Base-by-base conservation (phyloP, 2,888 invertebrate genomes). In the Spodoptera exigua region DNA sequence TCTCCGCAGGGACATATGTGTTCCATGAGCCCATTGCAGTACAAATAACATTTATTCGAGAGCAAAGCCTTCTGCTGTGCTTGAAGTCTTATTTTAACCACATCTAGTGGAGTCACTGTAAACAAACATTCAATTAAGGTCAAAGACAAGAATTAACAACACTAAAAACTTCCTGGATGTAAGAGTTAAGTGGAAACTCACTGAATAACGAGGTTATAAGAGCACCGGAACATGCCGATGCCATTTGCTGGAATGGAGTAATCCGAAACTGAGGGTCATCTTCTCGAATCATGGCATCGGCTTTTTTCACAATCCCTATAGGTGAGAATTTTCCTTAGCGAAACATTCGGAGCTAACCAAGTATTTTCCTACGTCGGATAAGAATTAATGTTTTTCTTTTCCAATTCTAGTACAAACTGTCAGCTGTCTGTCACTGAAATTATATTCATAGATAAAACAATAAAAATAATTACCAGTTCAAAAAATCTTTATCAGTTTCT, bases 21-120 rank as follows among this genome's bases (percentile, higher is more conserved):
- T 90, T 99, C 99, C 99, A 99, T 99, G 11, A 99, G 94, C 0
- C 99, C 99, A 95, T 99, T 99, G 87, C 99, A 99, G 89, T 99
- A 99, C 7, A 99, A 92, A 87, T 98, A 99, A 89, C 99, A 99
- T 89, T 97, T 97, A 74, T 98, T 97, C 9, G 96, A 96, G 4
- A 96, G 90, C 76, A 97, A 87, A 0, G 97, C 96, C 80, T 98
- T 98, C 82, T 98, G 97, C 89, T 99, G 99, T 2, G 98, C 96
- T 93, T 99, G 99, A 39, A 99, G 95, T 47, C 99, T 96, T 67
- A 99, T 99, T 95, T 99, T 99, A 0, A 99, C 98, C n/a, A 99
- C 99, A 95, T 99, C 99, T 74, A 99, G 93, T 0, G 99, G 99
- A 0, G 99, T 99, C 94, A 99, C 99, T 99, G 89, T 35, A 95